phyloP scores from a whole-genome alignment of 2,888 invertebrate genomes.

The Incurvaria masculella region DNA sequence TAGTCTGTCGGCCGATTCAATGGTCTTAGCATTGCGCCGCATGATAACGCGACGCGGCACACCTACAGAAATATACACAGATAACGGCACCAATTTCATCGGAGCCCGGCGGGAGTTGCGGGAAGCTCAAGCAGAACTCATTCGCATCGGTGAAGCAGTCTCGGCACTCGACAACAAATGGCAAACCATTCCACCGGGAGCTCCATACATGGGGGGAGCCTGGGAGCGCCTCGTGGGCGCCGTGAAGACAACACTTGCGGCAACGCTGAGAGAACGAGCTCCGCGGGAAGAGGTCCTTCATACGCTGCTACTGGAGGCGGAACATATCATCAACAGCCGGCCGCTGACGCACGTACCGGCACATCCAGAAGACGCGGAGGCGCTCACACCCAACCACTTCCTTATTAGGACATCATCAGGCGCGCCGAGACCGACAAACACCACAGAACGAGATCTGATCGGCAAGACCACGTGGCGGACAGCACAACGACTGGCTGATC shows the following conservation, averaged over 20 bases:
- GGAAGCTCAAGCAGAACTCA: not conserved
- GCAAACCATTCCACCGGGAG: no score
- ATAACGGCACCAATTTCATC: constrained; percentile 11
- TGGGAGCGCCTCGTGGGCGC: constrained; percentile 3
- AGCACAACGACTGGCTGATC: constrained; percentile 2
- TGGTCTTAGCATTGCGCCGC: constrained; percentile 12
- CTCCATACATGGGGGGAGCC: not conserved
- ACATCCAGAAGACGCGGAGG: not conserved
- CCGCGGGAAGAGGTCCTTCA: not conserved
- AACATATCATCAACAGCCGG: not conserved
- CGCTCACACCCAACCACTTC: constrained; percentile 4
- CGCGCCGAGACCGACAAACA: not conserved
- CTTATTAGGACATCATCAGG: not conserved
- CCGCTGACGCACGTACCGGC: not conserved
- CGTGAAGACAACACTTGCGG: not conserved
- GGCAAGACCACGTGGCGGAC: constrained; percentile 2
- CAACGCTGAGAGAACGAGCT: not conserved
- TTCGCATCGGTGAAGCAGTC: constrained; percentile 3
- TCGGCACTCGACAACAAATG: not conserved
- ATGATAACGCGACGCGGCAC: constrained; percentile 16
- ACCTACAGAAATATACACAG: constrained; percentile 10
- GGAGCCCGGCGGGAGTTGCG: constrained; percentile 5
- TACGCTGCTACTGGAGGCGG: constrained; percentile 4
- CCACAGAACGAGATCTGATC: not conserved
- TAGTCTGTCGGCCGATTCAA: constrained; percentile 12